Base-by-base conservation (phyloP, 37 sponge, comb jelly and placozoan species). In the Theonella swinhoei region DNA sequence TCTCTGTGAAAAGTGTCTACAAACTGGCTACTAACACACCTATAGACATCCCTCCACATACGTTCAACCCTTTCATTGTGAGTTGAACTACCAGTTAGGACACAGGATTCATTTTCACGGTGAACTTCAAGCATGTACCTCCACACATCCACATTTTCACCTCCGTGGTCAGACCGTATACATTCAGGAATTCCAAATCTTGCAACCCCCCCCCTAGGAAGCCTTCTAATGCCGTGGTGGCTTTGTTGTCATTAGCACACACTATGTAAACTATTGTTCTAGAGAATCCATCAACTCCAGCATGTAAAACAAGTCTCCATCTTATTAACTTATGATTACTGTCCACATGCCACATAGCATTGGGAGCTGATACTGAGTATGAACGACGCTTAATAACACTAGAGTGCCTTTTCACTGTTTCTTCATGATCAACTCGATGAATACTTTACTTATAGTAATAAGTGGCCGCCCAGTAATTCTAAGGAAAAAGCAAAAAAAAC, bases 51-150 rank as follows among this genome's bases (percentile, higher is more conserved):
- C 1, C 90, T 8, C 90, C 90, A 89, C 29, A 89, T 30, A n/a
- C 84, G 41, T 43, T 89, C 90, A 42, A 89, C 84, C 19, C 84
- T 42, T 37, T 89, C 78, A 73, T 89, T 89, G 39, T 89, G 90
- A 28, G 70, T 71, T 0, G 83, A 82, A 58, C 80, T 47, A 14
- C 90, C 90, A 25, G 70, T 58, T 9, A 72, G 39, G 7, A 76
- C 66, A 64, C 63, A 43, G 2, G 40, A 19, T 4, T 14, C 65
- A 22, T 63, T 70, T 67, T 26, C 1, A 14, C 0, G 8, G 26
- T 74, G 85, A 2, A 33, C 2, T 4, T 17, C 72, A 24, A 90
- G 39, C 90, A 90, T 90, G 69, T 60, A 90, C 3, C 30, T 24
- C 25, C 85, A 66, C 1, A 90, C 85, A 3, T 60, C 14, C 3